Base-by-base conservation (phyloP, 2,113 vertebrate genomes). In the Pteronura brasiliensis region DNA sequence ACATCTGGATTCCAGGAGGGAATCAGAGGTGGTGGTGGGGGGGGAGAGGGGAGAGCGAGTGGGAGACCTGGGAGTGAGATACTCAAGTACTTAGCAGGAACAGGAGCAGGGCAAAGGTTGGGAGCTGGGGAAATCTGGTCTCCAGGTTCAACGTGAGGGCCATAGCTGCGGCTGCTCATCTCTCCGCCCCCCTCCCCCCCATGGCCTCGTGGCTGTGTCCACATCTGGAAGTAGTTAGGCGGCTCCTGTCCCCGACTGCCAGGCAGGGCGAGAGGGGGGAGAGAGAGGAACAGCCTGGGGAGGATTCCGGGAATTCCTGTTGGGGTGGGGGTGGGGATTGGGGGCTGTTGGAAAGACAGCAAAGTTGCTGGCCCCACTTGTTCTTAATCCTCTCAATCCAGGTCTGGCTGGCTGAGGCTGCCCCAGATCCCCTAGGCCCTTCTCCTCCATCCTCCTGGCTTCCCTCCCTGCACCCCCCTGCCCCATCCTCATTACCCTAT, bases 141-240 rank as follows among this genome's bases (percentile, higher is more conserved):
- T 55, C 84, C 81, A 57, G 82, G 85, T 87, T 92, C 88, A 61
- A 23, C 55, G 20, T 81, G 59, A 90, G 85, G 92, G 69, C 88
- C 95, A 52, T 83, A 7, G 0, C 94, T 39, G 85, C 79, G 49
- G 36, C 76, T 13, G 3, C 80, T 59, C 61, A 49, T 34, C 69
- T 90, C 80, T 20, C 89, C 15, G 5, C 87, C 85, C 93, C 89
- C 17, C 49, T 55, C 72, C 63, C 63, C 36, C 10, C 21, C 61
- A 59, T 49, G 49, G 87, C 72, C 91, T 94, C 93, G 87, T 97
- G 97, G 97, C 97, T 96, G 36, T 47, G 31, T 95, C 92, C 89
- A 97, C 97, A 98, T 98, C 97, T 98, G 98, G 98, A 97, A 97
- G 94, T 95, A 97, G 88, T 98, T 98, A 98, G 91, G 94, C 97